Conservation (phyloP, 2,113 vertebrate genomes). For the Hippocampus abdominalis region DNA sequence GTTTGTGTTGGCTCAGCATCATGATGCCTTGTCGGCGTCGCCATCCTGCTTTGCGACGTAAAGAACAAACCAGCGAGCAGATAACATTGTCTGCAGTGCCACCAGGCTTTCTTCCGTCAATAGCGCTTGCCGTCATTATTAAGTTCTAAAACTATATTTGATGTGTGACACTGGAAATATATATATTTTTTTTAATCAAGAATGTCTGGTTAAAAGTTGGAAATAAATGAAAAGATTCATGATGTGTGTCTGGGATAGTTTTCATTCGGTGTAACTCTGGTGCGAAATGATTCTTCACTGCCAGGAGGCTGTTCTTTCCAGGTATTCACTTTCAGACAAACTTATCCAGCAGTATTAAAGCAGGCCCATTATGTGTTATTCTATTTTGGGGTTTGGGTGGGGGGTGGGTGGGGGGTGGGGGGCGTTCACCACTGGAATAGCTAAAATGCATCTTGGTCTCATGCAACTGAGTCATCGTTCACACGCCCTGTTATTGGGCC, state of each 20-base stretch:
- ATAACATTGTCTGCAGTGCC: conserved; percentile 62
- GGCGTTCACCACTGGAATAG: background rate
- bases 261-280: background rate
- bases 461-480: background rate
- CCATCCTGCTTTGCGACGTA: conserved; percentile 24
- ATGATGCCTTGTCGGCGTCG: conserved; percentile 34
- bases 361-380: background rate
- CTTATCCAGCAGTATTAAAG: background rate
- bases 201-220: background rate
- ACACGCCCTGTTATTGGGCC: background rate
- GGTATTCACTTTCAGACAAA: background rate
- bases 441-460: background rate
- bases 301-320: background rate
- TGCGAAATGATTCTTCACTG: background rate
- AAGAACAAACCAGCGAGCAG: conserved; percentile 46
- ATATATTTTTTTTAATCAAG: background rate
- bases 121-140: conserved; percentile 25
- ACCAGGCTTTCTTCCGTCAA: conserved; percentile 41
- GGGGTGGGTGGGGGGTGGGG: too few relatives aligned
- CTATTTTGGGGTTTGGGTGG: background rate
- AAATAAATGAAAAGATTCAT: conserved; percentile 1
- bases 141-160: conserved; percentile 11
- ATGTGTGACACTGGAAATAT: background rate
- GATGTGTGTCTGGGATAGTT: background rate
- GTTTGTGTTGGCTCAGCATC: conserved; percentile 35